phyloP scores from a whole-genome alignment of 2,113 vertebrate species.

The Semnopithecus entellus region DNA sequence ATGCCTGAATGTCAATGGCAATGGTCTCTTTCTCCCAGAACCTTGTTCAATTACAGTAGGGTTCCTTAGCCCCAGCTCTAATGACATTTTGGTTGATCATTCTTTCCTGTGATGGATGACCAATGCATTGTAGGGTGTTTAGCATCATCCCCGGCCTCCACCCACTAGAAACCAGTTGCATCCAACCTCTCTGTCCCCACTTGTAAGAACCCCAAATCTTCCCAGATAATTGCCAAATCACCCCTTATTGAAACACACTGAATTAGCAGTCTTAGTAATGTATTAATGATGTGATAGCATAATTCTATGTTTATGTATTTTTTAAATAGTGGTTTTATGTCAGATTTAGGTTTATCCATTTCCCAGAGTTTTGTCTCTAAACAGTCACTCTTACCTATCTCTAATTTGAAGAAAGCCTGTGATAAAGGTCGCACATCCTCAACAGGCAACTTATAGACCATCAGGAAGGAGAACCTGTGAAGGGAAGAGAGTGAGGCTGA shows the following conservation, averaged over 20 bases:
- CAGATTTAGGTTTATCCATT: background rate
- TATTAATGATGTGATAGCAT: background rate
- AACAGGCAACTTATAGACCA: conserved; percentile 92
- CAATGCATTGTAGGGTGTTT: background rate
- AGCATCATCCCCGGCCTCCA: background rate
- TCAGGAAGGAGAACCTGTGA: conserved; percentile 63
- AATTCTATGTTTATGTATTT: background rate
- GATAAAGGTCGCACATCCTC: conserved; percentile 90
- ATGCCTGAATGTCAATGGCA: too few relatives aligned
- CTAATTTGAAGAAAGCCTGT: conserved; percentile 89
- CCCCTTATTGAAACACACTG: background rate
- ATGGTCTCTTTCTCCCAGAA: background rate
- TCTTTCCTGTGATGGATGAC: background rate
- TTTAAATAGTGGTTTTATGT: background rate
- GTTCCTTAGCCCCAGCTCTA: background rate
- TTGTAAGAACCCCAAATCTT: background rate
- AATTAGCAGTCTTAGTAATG: background rate
- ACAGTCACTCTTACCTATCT: conserved; percentile 86
- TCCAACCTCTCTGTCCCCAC: rapidly evolving
- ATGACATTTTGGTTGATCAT: too few relatives aligned
- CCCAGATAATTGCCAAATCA: background rate
- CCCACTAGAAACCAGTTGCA: rapidly evolving
- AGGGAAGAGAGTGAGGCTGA: background rate
- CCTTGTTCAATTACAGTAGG: background rate
- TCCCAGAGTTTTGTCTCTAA: background rate